Base-by-base conservation (phyloP, 1,140 invertebrate genomes). In the Panagrolaimus sp. region DNA sequence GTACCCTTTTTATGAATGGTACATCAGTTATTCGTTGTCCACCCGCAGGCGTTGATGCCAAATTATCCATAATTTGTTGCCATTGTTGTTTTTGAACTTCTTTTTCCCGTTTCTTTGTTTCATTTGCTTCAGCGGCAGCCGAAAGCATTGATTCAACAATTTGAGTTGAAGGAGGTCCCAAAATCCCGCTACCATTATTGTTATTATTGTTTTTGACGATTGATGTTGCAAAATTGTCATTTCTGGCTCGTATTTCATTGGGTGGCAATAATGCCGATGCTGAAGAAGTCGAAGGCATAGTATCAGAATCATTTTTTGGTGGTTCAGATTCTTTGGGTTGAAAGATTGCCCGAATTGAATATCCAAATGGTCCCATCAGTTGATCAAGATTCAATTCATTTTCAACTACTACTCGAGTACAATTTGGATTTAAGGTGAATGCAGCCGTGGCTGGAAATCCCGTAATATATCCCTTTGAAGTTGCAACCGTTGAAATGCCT, bases 301-400 rank as follows among this genome's bases (percentile, higher is more conserved):
- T 38, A 38, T 38, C 2, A 38, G 32, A 38, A 4, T 38, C 32
- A 38, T 38, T 38, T 38, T 38, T 38, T 7, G 32, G 32, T 21
- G 52, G 52, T 12, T 43, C 44, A 24, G 76, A 10, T 5, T 65
- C 71, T 26, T 43, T 47, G 12, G 74, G 76, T 4, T 67, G 63
- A 48, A 73, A 78, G 10, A 68, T 75, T 9, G 77, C 78, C 7
- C 74, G 15, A 15, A 78, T 71, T 38, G 76, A 64, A 48, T 68
- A 79, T 12, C 77, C 77, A n/a, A 78, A 58, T 47, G 78, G 71
- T 10, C 78, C 78, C 44, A 79, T 64, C 21, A 69, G 63, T 15
- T 77, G 38, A 32, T 64, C 47, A 69, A 26, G 21, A 24, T 70
- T 70, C 6, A 21, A 14, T 6, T 70, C 58, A 10, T 15, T n/a